These are phyloP conservation scores for Bostrychus sinensis DNA, from an alignment of 2,113 vertebrate genomes.

Conservation along the genomic window DNA sequence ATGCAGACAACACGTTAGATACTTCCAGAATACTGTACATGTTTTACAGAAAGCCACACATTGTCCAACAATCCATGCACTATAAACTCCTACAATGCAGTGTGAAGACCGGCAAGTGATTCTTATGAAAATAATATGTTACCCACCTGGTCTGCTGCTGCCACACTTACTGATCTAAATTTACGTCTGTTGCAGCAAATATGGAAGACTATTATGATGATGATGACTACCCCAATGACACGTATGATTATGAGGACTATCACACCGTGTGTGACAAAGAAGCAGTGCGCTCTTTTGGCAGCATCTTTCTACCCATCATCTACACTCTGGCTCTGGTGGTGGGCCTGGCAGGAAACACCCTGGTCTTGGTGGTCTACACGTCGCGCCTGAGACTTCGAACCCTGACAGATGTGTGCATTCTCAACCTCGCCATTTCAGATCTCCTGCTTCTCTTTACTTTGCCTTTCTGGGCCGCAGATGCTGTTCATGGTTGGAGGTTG, in stretches of 20 bases:
- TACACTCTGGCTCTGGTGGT: slow-evolving; percentile 83
- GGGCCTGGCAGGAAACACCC: slow-evolving; percentile 88
- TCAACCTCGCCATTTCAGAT: slow-evolving; percentile 90
- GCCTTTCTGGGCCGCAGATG: slow-evolving; percentile 91
- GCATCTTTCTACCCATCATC: slow-evolving; percentile 86
- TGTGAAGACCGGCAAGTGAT: too few species aligned
- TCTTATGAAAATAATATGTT: too few species aligned
- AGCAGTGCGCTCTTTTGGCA: slow-evolving; percentile 84
- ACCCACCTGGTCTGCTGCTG: not conserved
- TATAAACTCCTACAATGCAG: not conserved
- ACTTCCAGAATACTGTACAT: not conserved
- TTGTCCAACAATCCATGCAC: not conserved
- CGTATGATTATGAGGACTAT: slow-evolving; percentile 79
- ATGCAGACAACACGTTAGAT: not conserved
- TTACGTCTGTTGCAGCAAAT: slow-evolving; percentile 19
- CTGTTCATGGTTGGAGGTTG: slow-evolving; percentile 87
- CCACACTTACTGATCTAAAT: not conserved
- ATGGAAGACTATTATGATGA: slow-evolving; percentile 75
- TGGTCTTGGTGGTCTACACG: slow-evolving; percentile 86
- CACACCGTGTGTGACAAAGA: slow-evolving; percentile 87
- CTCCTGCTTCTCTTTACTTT: slow-evolving; percentile 89
- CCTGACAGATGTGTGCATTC: slow-evolving; percentile 88
- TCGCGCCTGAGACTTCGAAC: slow-evolving; percentile 85
- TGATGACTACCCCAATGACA: slow-evolving; percentile 49
- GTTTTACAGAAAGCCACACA: not conserved